These are phyloP conservation scores for Drosophila anomalata DNA, from an alignment of 2,888 invertebrate genomes.

Conservation along the genomic window DNA sequence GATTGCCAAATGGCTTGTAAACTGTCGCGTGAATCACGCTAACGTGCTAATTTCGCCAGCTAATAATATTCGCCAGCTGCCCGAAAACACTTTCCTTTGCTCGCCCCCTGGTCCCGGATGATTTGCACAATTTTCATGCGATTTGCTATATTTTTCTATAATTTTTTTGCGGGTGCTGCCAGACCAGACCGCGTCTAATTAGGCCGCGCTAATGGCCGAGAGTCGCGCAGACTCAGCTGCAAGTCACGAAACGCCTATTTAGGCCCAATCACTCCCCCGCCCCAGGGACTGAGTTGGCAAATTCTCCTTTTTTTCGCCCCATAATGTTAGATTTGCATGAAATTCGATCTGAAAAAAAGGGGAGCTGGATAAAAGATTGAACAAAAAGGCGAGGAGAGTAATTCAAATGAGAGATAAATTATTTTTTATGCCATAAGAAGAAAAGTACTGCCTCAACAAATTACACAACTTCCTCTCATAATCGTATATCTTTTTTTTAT, in stretches of 20 bases:
- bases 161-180: constrained; percentile 28
- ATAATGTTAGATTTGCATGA: constrained; percentile 73
- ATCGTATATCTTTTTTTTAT: constrained; percentile 35
- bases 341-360: constrained; percentile 46
- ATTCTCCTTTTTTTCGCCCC: constrained; percentile 44
- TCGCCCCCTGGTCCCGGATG: constrained; percentile 46
- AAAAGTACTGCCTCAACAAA: not conserved
- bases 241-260: constrained; percentile 76
- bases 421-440: not conserved
- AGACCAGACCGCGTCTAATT: constrained; percentile 61
- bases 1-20: constrained; percentile 33
- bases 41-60: constrained; percentile 68
- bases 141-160: constrained; percentile 58
- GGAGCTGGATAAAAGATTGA: not conserved
- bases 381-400: not conserved
- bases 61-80: constrained; percentile 58
- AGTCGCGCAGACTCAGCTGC: constrained; percentile 73
- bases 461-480: not conserved
- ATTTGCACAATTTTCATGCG: constrained; percentile 65
- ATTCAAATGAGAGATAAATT: constrained; percentile 7
- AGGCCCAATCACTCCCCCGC: constrained; percentile 47
- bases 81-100: not conserved
- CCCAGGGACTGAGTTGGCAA: constrained; percentile 62
- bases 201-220: constrained; percentile 63
- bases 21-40: constrained; percentile 75